phyloP scores from a whole-genome alignment of 2,113 vertebrate genomes.

The Morphnarchus princeps region DNA sequence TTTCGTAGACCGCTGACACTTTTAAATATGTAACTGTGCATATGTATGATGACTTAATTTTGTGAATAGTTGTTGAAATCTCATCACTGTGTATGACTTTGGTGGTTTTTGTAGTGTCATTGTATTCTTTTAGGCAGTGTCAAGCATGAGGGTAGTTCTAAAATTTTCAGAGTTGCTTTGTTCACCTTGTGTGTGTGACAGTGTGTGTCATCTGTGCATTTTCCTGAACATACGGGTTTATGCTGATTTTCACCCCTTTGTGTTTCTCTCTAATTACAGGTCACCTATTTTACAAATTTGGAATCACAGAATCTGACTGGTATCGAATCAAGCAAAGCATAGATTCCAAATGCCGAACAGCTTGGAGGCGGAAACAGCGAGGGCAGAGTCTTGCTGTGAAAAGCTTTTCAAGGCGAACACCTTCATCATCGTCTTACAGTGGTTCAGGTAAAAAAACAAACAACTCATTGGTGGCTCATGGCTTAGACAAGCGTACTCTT shows the following conservation, averaged over 20 bases:
- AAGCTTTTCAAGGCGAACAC: constrained; percentile 92
- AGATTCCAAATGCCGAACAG: constrained; percentile 97
- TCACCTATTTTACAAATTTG: constrained; percentile 96
- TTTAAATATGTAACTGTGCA: not conserved
- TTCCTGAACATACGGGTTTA: rapidly evolving
- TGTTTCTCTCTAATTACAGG: constrained; percentile 67
- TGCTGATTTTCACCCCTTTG: not conserved
- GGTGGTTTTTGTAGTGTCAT: not conserved
- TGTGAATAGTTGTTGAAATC: not conserved
- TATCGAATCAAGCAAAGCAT: constrained; percentile 99
- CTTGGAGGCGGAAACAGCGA: constrained; percentile 94
- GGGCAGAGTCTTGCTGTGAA: constrained; percentile 97
- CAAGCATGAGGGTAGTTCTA: not conserved
- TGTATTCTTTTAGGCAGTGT: not conserved
- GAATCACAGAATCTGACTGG: constrained; percentile 95
- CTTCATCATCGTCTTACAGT: constrained; percentile 77
- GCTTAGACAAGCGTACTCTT: too few species aligned
- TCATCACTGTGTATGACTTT: not conserved
- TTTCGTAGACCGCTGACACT: not conserved
- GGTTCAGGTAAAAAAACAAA: constrained; percentile 70
- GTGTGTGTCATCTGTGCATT: rapidly evolving
- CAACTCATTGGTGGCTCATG: not conserved
- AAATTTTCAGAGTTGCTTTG: not conserved
- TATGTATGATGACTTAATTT: not conserved
- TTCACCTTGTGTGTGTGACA: not conserved